Evolutionary conservation across 1,140 invertebrate species (phyloP).

Genomic region (Piezodorus guildinii): DNA sequence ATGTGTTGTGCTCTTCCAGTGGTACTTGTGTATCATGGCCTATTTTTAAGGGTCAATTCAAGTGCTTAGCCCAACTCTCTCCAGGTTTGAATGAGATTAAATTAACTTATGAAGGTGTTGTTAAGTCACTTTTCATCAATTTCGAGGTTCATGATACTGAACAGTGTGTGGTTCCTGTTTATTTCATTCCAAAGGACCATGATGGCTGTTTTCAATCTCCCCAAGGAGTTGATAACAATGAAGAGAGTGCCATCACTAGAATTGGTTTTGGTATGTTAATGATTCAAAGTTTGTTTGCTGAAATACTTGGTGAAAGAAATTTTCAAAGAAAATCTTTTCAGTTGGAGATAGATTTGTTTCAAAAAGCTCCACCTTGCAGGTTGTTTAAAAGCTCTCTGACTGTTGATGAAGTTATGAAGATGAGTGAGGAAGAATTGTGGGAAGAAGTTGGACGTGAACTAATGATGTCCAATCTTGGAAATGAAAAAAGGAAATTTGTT

Average conservation of each 20-base stretch:
- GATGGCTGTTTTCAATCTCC: conserved; percentile 72
- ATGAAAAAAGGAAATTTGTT: conserved; percentile 66
- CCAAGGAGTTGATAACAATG: conserved; percentile 48
- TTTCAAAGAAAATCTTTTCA: conserved; percentile 71
- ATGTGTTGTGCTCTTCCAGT: not conserved
- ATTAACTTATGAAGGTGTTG: conserved; percentile 20
- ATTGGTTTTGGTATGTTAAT: conserved; percentile 67
- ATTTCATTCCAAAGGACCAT: conserved; percentile 61
- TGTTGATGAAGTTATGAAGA: conserved; percentile 53
- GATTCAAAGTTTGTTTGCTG: conserved; percentile 74
- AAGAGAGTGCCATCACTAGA: conserved; percentile 59
- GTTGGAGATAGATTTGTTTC: conserved; percentile 49
- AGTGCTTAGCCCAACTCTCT: conserved; percentile 26
- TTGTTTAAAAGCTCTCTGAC: conserved; percentile 59
- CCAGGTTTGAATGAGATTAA: conserved; percentile 24
- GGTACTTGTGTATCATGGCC: conserved; percentile 1
- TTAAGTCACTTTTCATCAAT: conserved; percentile 16
- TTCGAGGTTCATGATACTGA: conserved; percentile 24
- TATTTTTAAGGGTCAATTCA: conserved; percentile 25
- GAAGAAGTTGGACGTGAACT: conserved; percentile 65
- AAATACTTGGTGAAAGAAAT: conserved; percentile 74
- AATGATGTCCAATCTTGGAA: conserved; percentile 51
- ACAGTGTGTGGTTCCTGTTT: conserved; percentile 48
- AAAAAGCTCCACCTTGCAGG: conserved; percentile 44
- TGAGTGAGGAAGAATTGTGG: conserved; percentile 74